A percentile compares a stretch with the other conserved stretches of the same genome.
These are phyloP conservation scores for Thunnus thynnus DNA, from an alignment of 2,113 vertebrate species.

Conservation along the genomic window DNA sequence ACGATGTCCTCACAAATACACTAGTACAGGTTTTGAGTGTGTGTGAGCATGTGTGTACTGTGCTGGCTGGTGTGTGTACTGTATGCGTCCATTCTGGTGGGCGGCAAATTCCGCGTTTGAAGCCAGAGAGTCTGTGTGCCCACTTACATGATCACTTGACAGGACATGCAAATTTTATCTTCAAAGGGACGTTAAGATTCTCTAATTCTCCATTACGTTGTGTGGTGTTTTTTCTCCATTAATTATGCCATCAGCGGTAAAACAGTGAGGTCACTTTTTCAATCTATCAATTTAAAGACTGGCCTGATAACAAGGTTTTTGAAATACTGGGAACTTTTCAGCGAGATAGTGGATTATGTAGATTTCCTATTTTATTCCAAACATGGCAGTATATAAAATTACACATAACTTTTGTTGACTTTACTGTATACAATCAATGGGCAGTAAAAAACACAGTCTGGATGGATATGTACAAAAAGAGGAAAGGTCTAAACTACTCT, in stretches of 20 bases:
- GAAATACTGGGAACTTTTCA: constrained; percentile 8
- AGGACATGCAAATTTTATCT: constrained; percentile 49
- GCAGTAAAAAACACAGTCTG: background rate
- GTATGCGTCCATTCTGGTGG: constrained; percentile 49
- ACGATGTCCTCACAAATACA: background rate
- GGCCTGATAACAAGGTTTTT: constrained; percentile 1
- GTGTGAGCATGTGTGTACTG: constrained; percentile 7
- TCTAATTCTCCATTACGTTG: constrained; percentile 27
- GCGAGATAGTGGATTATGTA: background rate
- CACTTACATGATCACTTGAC: constrained; percentile 55
- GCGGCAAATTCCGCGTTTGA: constrained; percentile 48
- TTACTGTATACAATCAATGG: background rate
- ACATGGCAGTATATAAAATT: constrained; percentile 13
- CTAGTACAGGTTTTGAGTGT: background rate
- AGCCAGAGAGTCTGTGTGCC: constrained; percentile 47
- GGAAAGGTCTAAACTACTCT: background rate
- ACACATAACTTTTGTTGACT: background rate
- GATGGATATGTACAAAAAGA: constrained; percentile 1
- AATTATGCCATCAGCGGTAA: constrained; percentile 43
- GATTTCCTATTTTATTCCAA: background rate
- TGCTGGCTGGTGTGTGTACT: constrained; percentile 34
- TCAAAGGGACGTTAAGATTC: constrained; percentile 27
- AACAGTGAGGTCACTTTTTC: constrained; percentile 11
- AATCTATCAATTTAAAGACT: constrained; percentile 11
- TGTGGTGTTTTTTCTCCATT: constrained; percentile 32